Base-by-base conservation (phyloP, 2,888 invertebrate species). In the Morpho helenor region DNA sequence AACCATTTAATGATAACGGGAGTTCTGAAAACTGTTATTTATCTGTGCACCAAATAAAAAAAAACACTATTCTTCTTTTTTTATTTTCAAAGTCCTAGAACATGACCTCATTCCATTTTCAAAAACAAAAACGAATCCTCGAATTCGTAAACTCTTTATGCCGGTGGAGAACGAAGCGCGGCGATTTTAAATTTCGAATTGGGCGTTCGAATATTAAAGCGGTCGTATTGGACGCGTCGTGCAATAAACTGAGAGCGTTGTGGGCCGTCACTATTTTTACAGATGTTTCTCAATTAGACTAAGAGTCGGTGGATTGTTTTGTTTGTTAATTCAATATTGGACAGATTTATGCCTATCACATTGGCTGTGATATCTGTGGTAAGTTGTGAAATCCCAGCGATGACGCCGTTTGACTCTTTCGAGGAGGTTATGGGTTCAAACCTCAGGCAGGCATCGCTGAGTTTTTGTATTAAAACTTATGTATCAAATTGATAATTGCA, bases 251-350 rank as follows among this genome's bases (percentile, higher is more conserved):
- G 56, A 59, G 57, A 54, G 52, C 57, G 46, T 40, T 44, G 53
- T 53, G 57, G 57, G 56, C 52, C 50, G 63, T 56, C 56, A 61
- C 55, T 60, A 62, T 64, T 62, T 64, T 64, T 60, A 62, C 60
- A 57, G 59, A 64, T 64, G 62, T 56, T 31, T 57, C 47, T 8
- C 41, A 7, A 46, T 39, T 58, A 64, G 57, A 22, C 59, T 31
- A 45, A 57, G 60, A 56, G 62, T n/a, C 23, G 39, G 7, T 10
- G 52, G 45, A 3, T 31, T 31, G 31, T 31, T 5, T 31, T 31
- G 31, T 5, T 3, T 31, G 31, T 31, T 31, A 31, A 5, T 3
- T 31, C 31, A 31, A 5, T 16, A n/a, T 16, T 16, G 16, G 16
- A 16, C 16, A 16, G 16, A 16, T 16, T 16, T 16, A 2, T 16